phyloP scores from a whole-genome alignment of 2,113 vertebrate genomes.

The Gallinago paraguaiae region DNA sequence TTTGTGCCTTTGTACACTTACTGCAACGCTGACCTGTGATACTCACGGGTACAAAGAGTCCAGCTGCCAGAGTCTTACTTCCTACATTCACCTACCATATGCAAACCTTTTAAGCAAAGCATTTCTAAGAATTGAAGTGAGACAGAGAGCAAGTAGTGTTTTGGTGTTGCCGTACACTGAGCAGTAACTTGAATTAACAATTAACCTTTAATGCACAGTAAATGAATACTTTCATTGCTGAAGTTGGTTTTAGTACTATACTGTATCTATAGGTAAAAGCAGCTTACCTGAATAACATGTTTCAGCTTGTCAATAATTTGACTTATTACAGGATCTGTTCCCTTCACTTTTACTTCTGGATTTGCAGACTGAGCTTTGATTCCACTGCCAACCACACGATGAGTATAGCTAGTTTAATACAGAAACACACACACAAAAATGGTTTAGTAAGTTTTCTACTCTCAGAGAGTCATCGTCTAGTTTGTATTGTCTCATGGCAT shows the following conservation, averaged over 20 bases:
- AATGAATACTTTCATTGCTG: neutral
- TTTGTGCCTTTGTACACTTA: neutral
- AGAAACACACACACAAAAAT: constrained; percentile 28
- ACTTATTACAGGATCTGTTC: constrained; percentile 83
- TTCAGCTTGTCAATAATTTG: constrained; percentile 93
- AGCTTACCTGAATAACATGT: constrained; percentile 89
- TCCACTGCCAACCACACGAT: constrained; percentile 84
- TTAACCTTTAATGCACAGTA: neutral
- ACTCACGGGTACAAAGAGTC: neutral
- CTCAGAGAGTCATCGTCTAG: neutral
- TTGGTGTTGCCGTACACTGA: neutral
- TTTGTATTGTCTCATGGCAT: neutral
- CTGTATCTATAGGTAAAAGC: neutral
- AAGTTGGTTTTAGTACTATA: neutral
- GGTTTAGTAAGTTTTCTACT: neutral
- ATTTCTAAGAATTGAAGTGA: neutral
- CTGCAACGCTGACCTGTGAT: neutral
- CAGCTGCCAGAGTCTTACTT: neutral
- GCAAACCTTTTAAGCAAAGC: neutral
- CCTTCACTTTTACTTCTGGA: constrained; percentile 89
- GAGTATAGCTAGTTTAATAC: constrained; percentile 80
- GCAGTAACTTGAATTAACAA: neutral
- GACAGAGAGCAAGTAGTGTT: neutral
- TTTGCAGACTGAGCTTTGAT: constrained; percentile 86
- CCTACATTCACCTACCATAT: neutral